Evolutionary conservation across 2,888 invertebrate species (phyloP), one percentile per base, ranked within the genome.

Genomic region (Ennomos erosarius): DNA sequence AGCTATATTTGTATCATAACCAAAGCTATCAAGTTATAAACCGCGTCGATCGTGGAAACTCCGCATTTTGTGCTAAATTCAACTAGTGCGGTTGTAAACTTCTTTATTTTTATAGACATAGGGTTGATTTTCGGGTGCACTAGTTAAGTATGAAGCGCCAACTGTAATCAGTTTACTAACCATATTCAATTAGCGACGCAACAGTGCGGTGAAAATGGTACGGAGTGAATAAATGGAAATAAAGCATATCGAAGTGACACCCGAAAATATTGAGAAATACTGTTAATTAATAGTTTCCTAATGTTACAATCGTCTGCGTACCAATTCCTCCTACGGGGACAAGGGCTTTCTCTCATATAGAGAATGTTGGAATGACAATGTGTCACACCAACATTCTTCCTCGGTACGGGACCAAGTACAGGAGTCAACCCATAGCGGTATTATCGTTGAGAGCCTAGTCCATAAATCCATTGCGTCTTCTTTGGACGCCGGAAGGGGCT

Each of bases 161-260:
- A 48, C 63, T 36, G 61, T 71, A 75, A 76, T 74, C 64, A 68
- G 71, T 73, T 74, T 75, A 73, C 64, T 70, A 69, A 74, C 74
- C 73, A 68, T 74, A 74, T 77, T 76, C 67, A 77, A 77, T 78
- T 78, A 77, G 68, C 55, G 54, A 68, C 62, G 75, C 73, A 73
- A 71, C 69, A 71, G 67, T 65, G 64, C 66, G 61, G 55, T 64
- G 66, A 67, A 69, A 71, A 70, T 67, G 62, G 44, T 62, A 61
- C 57, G 47, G 42, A 49, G 44, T 1, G 6, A 26, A 39, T 51
- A 60, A 65, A 55, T 9, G 57, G 66, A 67, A 59, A 52, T 69
- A 67, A 40, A 61, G 47, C 45, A 33, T 37, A 47, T 1, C 4
- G 63, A 67, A 60, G 50, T 9, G 62, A 12, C 53, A 49, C 1